Base-by-base conservation (phyloP, 2,113 vertebrate genomes). In the Aepyceros melampus region DNA sequence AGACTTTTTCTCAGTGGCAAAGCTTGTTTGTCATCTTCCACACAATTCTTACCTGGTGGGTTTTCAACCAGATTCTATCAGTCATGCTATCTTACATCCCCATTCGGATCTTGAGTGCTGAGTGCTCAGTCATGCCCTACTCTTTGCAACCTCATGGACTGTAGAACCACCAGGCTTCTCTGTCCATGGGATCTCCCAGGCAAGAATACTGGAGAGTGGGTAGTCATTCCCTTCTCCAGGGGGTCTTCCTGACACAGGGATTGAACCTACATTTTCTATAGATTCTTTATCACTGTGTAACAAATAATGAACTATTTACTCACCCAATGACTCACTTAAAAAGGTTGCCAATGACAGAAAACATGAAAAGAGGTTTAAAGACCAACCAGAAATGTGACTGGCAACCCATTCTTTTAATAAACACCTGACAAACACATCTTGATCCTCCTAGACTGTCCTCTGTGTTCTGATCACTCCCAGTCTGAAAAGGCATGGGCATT, bases 401-500 rank as follows among this genome's bases (percentile, higher is more conserved):
- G 1, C n/a, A 71, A 87, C 88, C 93, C 83, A 64, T 64, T 93
- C 83, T 64, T n/a, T 89, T 87, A 94, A 95, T 96, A 96, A 94
- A 84, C 53, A 78, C 10, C 23, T 91, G 51, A 79, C 9, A 58
- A 74, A 81, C 56, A 96, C 53, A 87, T n/a, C 82, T 88, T 58
- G 47, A 71, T 92, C 9, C 62, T 67, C 60, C 84, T 49, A 8
- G 36, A 71, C 36, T 96, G 85, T 93, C 62, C 93, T 58, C 94
- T 94, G 95, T 78, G 94, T 88, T 94, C 55, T 11, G 62, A 23
- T 25, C 83, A 47, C 53, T 95, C 76, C 21, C 5, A 33, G 5
- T 83, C 64, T 98, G 94, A 76, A 96, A 71, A 96, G 97, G 58
- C 43, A 94, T 93, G 93, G 95, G 23, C 53, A 29, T 93, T 96